Conservation (phyloP, 2,888 invertebrate genomes). For the Drosophila putrida region DNA sequence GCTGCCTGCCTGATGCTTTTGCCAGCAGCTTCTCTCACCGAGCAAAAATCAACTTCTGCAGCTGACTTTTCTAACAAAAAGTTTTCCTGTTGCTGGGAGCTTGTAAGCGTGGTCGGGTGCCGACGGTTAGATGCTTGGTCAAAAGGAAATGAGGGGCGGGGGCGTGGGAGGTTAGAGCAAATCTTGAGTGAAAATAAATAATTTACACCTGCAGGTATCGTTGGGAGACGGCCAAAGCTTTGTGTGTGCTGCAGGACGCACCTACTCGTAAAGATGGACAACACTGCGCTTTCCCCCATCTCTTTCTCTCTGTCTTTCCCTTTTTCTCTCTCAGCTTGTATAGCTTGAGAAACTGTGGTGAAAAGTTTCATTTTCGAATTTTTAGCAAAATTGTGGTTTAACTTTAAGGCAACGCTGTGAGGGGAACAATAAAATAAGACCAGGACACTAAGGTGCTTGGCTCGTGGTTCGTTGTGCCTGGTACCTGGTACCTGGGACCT, state of each 20-base stretch:
- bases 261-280: constrained; percentile 30
- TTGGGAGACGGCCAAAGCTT: constrained; percentile 36
- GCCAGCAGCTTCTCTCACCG: constrained; percentile 40
- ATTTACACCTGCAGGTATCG: constrained; percentile 83
- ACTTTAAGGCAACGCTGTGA: constrained; percentile 53
- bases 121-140: constrained; percentile 12
- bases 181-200: constrained; percentile 84
- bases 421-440: constrained; percentile 43
- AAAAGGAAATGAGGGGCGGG: not conserved
- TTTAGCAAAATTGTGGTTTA: constrained; percentile 69
- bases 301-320: not conserved
- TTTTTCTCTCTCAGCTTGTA: not conserved
- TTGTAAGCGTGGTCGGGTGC: constrained; percentile 46
- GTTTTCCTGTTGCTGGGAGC: constrained; percentile 50
- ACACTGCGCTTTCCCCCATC: not conserved
- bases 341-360: constrained; percentile 60
- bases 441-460: constrained; percentile 48
- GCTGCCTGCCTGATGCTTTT: constrained; percentile 29
- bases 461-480: constrained; percentile 27
- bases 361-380: constrained; percentile 69
- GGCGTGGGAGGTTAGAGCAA: constrained; percentile 37
- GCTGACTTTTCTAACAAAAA: constrained; percentile 76
- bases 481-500: not conserved
- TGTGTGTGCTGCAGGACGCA: constrained; percentile 24
- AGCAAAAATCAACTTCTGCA: constrained; percentile 74